Evolutionary conservation across 2,113 vertebrate species (phyloP).

Genomic region (Microcebus ravelobensis): DNA sequence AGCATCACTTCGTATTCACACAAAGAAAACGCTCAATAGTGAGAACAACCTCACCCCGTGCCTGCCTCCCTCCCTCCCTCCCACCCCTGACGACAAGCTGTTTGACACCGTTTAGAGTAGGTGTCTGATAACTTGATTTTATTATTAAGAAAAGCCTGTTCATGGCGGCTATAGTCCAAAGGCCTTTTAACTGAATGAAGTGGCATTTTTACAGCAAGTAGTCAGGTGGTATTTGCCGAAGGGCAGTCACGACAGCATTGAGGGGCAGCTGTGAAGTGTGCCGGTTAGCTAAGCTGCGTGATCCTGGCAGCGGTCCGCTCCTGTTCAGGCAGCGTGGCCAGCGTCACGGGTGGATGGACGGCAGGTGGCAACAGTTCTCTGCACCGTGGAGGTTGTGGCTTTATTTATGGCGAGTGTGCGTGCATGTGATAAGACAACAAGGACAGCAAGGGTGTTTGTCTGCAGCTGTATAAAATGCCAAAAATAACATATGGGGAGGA

Average conservation of each 20-base stretch:
- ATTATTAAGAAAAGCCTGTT: not conserved
- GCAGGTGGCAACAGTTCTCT: not conserved
- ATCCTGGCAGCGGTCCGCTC: not conserved
- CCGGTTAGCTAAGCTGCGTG: not conserved
- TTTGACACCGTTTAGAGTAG: not conserved
- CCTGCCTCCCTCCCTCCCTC: not conserved
- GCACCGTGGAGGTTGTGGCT: not conserved
- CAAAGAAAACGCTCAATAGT: slow-evolving; percentile 17
- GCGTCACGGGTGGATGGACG: not conserved
- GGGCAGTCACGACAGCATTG: not conserved
- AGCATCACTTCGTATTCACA: slow-evolving; percentile 27
- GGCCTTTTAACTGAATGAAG: not conserved
- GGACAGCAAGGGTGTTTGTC: not conserved
- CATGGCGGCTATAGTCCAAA: not conserved
- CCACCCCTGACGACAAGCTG: too few species aligned
- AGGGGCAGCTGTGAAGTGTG: not conserved
- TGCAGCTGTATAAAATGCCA: not conserved
- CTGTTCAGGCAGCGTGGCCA: too few species aligned
- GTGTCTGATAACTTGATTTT: not conserved
- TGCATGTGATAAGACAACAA: not conserved
- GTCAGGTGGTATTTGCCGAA: not conserved
- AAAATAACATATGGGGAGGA: not conserved
- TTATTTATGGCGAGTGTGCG: not conserved
- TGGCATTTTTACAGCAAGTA: not conserved
- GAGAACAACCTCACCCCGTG: not conserved